These are phyloP conservation scores for Falco peregrinus DNA, from an alignment of 2,797 vertebrate genomes.

Conservation along the genomic window DNA sequence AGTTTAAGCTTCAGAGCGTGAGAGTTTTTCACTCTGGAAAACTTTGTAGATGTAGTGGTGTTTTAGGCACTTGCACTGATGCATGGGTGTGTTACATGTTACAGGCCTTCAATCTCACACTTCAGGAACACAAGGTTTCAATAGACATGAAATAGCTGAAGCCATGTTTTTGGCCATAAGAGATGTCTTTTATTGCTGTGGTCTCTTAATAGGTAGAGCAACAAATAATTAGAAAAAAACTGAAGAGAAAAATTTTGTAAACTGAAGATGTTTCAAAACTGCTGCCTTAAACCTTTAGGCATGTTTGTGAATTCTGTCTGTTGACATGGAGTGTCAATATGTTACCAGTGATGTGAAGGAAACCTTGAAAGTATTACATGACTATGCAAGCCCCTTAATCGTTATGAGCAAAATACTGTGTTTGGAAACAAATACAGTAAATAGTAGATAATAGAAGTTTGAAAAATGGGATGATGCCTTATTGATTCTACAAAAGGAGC, in stretches of 20 bases:
- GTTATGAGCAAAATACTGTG: not conserved
- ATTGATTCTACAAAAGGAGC: not conserved
- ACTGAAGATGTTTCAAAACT: not conserved
- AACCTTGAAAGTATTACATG: not conserved
- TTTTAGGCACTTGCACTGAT: rapidly evolving
- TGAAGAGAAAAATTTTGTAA: not conserved
- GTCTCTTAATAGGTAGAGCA: not conserved
- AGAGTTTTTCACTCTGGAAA: not conserved
- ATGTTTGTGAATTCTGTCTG: not conserved
- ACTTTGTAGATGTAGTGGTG: not conserved
- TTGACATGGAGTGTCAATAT: not conserved
- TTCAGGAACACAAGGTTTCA: not conserved
- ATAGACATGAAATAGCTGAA: not conserved
- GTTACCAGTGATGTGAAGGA: not conserved
- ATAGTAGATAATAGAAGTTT: not conserved
- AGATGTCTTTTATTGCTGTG: not conserved
- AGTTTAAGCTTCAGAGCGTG: not conserved
- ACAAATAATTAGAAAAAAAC: not conserved
- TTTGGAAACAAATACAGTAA: not conserved
- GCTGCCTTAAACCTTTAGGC: not conserved
- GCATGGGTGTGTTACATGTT: rapidly evolving
- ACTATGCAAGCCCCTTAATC: not conserved
- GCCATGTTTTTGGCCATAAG: not conserved
- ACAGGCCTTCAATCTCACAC: not conserved
- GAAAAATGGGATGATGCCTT: not conserved